Evolutionary conservation across 2,888 invertebrate species (phyloP).

Genomic region (Autographa pulchrina): DNA sequence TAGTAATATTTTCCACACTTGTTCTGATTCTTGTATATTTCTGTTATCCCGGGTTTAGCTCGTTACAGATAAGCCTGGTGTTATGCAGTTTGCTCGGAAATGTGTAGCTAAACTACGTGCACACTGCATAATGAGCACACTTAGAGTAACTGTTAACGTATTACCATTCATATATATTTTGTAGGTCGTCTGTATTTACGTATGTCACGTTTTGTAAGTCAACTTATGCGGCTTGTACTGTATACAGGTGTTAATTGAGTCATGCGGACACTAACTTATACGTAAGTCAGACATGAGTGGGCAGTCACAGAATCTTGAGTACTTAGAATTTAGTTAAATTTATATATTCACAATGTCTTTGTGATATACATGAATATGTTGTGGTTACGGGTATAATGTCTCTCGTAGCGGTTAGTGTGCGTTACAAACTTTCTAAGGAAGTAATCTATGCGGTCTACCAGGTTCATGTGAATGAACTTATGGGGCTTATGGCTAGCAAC

Average conservation of each 20-base stretch:
- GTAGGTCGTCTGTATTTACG: conserved; percentile 1
- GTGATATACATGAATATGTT: too few species aligned
- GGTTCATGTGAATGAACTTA: neutral
- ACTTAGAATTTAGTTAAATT: neutral
- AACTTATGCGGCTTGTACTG: conserved; percentile 1
- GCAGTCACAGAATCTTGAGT: neutral
- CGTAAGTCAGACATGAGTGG: neutral
- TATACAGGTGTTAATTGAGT: conserved; percentile 1
- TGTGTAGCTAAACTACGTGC: neutral
- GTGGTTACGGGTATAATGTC: neutral
- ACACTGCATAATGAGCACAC: neutral
- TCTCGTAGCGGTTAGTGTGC: neutral
- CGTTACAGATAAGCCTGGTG: neutral
- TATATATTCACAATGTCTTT: neutral
- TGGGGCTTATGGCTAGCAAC: neutral
- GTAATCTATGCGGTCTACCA: neutral
- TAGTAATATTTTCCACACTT: neutral
- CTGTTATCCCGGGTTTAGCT: neutral
- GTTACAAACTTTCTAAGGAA: neutral
- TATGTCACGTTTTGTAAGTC: conserved; percentile 3
- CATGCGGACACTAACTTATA: neutral
- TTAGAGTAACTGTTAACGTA: neutral
- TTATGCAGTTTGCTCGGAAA: conserved; percentile 1
- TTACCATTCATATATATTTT: conserved; percentile 3
- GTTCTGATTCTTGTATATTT: neutral